Evolutionary conservation across 2,113 vertebrate species (phyloP).

Genomic region (Microtus richardsoni): DNA sequence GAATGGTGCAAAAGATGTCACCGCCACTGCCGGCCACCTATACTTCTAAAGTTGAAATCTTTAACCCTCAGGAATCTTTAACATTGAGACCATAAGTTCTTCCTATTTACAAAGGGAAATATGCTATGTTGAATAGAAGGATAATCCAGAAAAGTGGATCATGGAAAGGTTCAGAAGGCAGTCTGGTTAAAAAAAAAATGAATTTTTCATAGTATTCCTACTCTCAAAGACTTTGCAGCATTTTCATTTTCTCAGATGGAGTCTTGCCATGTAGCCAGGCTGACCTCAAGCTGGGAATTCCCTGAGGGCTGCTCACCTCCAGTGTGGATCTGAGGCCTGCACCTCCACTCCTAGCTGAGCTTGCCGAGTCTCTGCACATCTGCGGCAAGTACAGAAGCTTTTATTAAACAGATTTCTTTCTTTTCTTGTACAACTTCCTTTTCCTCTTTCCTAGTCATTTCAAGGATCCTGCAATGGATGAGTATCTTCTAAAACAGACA

Average conservation of each 20-base stretch:
- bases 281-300: not conserved
- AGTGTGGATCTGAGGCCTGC: not conserved
- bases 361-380: not conserved
- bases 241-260: not conserved
- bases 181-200: not conserved
- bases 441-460: not conserved
- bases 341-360: not conserved
- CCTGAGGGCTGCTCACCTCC: not conserved
- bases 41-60: constrained; percentile 24
- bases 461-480: not conserved
- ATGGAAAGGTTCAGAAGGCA: not conserved
- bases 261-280: not conserved
- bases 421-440: not conserved
- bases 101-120: constrained; percentile 33
- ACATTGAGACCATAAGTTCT: not conserved
- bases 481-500: not conserved
- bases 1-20: not conserved
- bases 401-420: not conserved
- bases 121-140: not conserved
- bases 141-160: constrained; percentile 6
- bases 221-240: not conserved
- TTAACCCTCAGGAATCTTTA: not conserved
- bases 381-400: not conserved
- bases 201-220: constrained; percentile 30
- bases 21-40: not conserved